phyloP scores from a whole-genome alignment of 2,888 invertebrate species.

The Ormyrus labotus region DNA sequence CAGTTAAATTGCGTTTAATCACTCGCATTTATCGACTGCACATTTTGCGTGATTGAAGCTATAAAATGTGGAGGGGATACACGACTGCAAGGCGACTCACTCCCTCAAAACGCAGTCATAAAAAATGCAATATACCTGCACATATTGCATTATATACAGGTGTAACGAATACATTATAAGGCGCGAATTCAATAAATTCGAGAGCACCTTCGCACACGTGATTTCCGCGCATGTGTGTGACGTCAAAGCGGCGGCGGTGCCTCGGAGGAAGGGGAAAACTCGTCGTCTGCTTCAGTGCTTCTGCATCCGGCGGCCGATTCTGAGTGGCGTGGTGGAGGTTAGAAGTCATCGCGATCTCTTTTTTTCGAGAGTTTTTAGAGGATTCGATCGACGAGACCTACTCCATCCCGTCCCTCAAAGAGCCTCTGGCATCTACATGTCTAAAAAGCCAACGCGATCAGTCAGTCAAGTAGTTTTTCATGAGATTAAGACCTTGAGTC shows the following conservation, averaged over 20 bases:
- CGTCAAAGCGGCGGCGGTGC: not conserved
- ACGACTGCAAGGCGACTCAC: too few species aligned
- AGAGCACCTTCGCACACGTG: not conserved
- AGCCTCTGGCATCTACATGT: constrained; percentile 19
- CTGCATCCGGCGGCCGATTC: not conserved
- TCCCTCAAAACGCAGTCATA: too few species aligned
- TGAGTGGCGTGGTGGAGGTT: not conserved
- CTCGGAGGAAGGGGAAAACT: not conserved
- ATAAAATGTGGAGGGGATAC: too few species aligned
- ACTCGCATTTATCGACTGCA: too few species aligned
- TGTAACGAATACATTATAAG: not conserved
- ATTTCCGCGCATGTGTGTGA: not conserved
- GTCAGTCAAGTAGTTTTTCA: not conserved
- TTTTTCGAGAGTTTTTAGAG: not conserved
- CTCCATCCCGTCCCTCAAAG: too few species aligned
- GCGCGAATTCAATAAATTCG: not conserved
- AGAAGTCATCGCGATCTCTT: not conserved
- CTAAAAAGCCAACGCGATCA: not conserved
- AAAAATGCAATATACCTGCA: not conserved
- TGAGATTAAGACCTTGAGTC: constrained; percentile 15
- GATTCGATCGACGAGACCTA: not conserved
- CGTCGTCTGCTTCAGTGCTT: constrained; percentile 46
- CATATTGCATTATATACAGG: not conserved
- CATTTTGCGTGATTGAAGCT: not conserved
- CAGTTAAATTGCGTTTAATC: too few species aligned